phyloP scores from a whole-genome alignment of 1,140 invertebrate species.

The Trachymyrmex cornetzi region DNA sequence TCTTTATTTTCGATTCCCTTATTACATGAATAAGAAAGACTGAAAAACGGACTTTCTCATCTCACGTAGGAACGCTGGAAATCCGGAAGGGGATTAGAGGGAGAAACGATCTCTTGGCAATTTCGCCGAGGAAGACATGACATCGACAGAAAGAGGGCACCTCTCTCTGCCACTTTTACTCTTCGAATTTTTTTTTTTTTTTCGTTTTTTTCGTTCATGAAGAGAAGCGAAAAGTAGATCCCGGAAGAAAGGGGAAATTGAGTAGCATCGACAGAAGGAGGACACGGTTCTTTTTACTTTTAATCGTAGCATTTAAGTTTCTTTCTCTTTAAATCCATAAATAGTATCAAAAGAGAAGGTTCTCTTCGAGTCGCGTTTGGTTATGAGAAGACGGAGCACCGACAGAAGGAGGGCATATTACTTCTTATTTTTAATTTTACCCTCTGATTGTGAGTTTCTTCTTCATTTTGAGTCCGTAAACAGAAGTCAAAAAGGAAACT shows the following conservation, averaged over 20 bases:
- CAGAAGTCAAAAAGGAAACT: slow-evolving; percentile 35
- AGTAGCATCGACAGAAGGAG: slow-evolving; percentile 39
- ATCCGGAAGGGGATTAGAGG: slow-evolving; percentile 16
- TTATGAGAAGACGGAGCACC: slow-evolving; percentile 9
- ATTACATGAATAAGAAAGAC: neutral
- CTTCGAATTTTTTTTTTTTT: slow-evolving; percentile 18
- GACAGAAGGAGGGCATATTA: slow-evolving; percentile 36
- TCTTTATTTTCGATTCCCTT: neutral
- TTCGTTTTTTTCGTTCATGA: neutral
- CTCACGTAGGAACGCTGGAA: neutral
- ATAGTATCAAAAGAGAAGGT: slow-evolving; percentile 14
- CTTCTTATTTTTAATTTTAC: slow-evolving; percentile 42
- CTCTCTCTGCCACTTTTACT: slow-evolving; percentile 10
- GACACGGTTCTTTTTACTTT: slow-evolving; percentile 43
- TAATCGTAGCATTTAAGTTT: slow-evolving; percentile 36
- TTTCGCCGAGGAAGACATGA: slow-evolving; percentile 15
- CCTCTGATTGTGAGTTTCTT: slow-evolving; percentile 24
- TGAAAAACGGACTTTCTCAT: neutral
- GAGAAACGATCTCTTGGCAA: neutral
- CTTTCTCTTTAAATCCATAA: slow-evolving; percentile 15
- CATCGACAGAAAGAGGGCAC: slow-evolving; percentile 10
- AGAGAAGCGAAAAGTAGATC: slow-evolving; percentile 34
- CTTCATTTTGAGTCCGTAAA: slow-evolving; percentile 33
- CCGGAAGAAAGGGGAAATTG: neutral
- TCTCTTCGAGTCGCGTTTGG: neutral